phyloP scores from a whole-genome alignment of 2,888 invertebrate species.

The Synanthedon andrenaeformis region DNA sequence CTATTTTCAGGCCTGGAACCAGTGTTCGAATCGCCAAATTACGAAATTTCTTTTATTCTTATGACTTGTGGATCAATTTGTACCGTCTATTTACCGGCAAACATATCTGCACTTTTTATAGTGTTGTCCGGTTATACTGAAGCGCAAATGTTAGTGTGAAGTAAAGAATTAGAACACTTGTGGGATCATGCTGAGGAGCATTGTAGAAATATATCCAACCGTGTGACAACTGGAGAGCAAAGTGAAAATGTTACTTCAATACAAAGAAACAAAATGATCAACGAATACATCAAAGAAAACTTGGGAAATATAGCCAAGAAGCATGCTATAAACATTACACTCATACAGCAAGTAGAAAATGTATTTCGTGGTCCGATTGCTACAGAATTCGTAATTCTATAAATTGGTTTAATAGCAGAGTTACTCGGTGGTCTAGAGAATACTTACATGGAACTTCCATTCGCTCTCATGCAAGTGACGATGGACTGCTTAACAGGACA shows the following conservation, averaged over 20 bases:
- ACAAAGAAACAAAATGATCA: slow-evolving; percentile 12
- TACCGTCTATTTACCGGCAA: slow-evolving; percentile 22
- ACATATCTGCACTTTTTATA: slow-evolving; percentile 27
- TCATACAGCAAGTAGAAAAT: slow-evolving; percentile 22
- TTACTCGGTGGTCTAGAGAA: slow-evolving; percentile 39
- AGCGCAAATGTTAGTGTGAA: slow-evolving; percentile 2
- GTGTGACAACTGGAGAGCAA: background rate
- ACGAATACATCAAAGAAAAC: slow-evolving; percentile 20
- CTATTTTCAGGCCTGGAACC: slow-evolving; percentile 34
- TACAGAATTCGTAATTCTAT: slow-evolving; percentile 27
- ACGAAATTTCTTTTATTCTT: slow-evolving; percentile 24
- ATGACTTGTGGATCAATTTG: slow-evolving; percentile 13
- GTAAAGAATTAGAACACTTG: background rate
- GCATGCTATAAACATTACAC: slow-evolving; percentile 22
- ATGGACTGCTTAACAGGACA: slow-evolving; percentile 30
- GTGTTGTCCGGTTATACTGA: slow-evolving; percentile 18
- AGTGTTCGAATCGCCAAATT: slow-evolving; percentile 33
- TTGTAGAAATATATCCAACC: background rate
- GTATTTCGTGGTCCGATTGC: slow-evolving; percentile 29
- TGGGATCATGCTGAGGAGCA: background rate
- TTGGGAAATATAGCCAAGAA: slow-evolving; percentile 21
- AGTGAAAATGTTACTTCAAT: background rate
- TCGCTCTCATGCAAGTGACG: slow-evolving; percentile 27
- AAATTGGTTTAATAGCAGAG: slow-evolving; percentile 26
- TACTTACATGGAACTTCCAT: slow-evolving; percentile 32